Evolutionary conservation across 2,888 invertebrate species (phyloP), one percentile per base, ranked within the genome.

Genomic region (Epirrhoe alternata): DNA sequence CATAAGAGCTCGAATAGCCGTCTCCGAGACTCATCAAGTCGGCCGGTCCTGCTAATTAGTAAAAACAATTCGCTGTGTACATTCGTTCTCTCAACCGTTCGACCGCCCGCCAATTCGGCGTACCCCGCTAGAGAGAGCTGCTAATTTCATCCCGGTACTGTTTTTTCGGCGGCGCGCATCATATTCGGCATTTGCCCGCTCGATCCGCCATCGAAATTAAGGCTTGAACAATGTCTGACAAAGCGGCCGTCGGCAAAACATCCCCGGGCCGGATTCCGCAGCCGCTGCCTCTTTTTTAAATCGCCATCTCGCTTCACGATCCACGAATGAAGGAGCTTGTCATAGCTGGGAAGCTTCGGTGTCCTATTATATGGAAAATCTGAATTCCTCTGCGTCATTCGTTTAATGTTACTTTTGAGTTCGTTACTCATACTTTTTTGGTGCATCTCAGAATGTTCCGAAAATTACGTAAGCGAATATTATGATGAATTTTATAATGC

Each of bases 241-340:
- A 93, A 93, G 93, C 93, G 86, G 79, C 92, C 93, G 93, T 92
- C 92, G 77, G 86, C 92, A 92, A 93, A 92, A 92, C 93, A 92
- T 91, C 82, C 86, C 78, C 78, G 84, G 82, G 86, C 92, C 88
- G 90, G 90, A 92, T 93, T 92, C 93, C 92, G 83, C 83, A 84
- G 82, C 85, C 85, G 77, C 83, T 84, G 88, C 85, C 80, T 83
- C 87, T 89, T 92, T 92, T 93, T 93, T 89, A 87, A 90, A 85
- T 79, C 81, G 86, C 81, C 87, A 86, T 86, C 86, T 89, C 86
- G 88, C 84, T 88, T 81, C 86, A 84, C 88, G 89, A 88, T 84
- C 86, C 87, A 79, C 89, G 91, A 92, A 92, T 90, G 89, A 91
- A 85, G 83, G 85, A 89, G 88, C 87, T 88, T 90, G 90, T 92